Conservation (phyloP, 2,113 vertebrate genomes). For the Microtus pennsylvanicus region DNA sequence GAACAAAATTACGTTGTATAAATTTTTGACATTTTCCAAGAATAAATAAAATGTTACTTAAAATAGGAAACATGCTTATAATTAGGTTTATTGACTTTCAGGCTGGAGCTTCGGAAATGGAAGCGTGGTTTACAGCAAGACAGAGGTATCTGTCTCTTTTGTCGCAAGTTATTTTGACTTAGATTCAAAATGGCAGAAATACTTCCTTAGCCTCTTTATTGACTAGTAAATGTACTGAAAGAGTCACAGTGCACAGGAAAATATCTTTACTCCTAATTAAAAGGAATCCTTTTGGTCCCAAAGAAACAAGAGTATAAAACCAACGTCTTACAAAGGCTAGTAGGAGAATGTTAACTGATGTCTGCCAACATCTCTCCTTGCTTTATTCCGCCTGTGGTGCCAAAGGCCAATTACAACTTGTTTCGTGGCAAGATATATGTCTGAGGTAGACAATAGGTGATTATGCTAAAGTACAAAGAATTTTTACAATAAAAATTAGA, state of each 20-base stretch:
- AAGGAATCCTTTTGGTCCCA: constrained; percentile 35
- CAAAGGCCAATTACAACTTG: constrained; percentile 77
- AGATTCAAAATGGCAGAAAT: constrained; percentile 49
- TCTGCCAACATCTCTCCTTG: constrained; percentile 57
- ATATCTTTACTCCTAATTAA: constrained; percentile 49
- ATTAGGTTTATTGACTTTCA: constrained; percentile 30
- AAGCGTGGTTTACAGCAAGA: background rate
- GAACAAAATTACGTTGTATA: background rate
- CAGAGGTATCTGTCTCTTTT: constrained; percentile 40
- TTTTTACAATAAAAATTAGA: constrained; percentile 58
- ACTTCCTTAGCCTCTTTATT: constrained; percentile 31
- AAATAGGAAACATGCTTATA: background rate
- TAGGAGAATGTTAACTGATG: constrained; percentile 54
- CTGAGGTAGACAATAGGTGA: constrained; percentile 73
- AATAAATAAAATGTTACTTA: background rate
- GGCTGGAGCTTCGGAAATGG: constrained; percentile 3
- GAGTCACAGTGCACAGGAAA: constrained; percentile 11
- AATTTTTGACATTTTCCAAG: background rate
- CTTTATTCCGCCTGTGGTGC: constrained; percentile 45
- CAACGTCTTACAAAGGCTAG: constrained; percentile 56
- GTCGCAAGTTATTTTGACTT: background rate
- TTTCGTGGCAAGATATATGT: constrained; percentile 68
- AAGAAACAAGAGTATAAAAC: constrained; percentile 59
- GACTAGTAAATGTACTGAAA: constrained; percentile 15
- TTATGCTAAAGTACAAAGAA: constrained; percentile 64